These are phyloP conservation scores for Pollachius pollachius DNA, from an alignment of 2,113 vertebrate species.

Conservation along the genomic window DNA sequence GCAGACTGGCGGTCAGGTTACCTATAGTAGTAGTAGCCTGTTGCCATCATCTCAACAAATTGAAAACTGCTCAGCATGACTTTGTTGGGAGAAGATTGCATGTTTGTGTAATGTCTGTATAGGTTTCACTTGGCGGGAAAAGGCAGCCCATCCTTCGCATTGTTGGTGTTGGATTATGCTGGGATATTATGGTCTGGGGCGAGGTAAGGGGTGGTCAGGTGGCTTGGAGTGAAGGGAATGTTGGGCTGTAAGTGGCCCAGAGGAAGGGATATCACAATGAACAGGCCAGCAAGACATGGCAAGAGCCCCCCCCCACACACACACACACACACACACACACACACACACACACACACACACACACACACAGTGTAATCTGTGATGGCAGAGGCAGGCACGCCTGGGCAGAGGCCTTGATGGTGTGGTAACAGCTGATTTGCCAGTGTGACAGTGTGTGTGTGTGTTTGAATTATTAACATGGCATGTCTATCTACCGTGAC, in stretches of 20 bases:
- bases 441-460: constrained; percentile 42
- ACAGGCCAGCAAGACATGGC: constrained; percentile 55
- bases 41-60: neutral
- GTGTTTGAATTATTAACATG: constrained; percentile 29
- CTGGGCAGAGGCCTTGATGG: constrained; percentile 59
- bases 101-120: too few species aligned
- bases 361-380: constrained; percentile 50
- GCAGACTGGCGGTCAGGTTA: constrained; percentile 9
- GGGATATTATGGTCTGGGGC: too few species aligned
- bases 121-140: too few species aligned
- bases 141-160: neutral
- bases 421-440: constrained; percentile 65
- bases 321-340: constrained; percentile 19
- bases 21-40: neutral
- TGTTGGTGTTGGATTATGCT: neutral
- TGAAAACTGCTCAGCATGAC: neutral
- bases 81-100: neutral
- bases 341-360: constrained; percentile 20
- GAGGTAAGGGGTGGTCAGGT: constrained; percentile 9
- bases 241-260: constrained; percentile 33
- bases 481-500: constrained; percentile 47
- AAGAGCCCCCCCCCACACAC: neutral
- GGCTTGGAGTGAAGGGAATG: constrained; percentile 37
- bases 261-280: constrained; percentile 52
- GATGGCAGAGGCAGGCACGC: constrained; percentile 60